Evolutionary conservation across 2,888 invertebrate genomes (phyloP).

Genomic region (Ptilodon capucinus): DNA sequence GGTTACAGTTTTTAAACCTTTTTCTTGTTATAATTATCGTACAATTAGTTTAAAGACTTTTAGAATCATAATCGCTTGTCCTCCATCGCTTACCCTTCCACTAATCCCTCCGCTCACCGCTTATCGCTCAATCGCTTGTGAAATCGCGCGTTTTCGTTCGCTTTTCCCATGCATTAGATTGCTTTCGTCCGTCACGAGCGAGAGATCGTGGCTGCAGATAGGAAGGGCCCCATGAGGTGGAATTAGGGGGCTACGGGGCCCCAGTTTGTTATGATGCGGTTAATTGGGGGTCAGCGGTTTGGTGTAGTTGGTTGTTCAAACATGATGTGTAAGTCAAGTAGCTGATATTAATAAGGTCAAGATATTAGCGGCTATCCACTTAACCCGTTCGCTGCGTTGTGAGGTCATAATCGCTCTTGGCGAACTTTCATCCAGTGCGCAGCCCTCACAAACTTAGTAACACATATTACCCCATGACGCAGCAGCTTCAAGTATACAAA

Average conservation of each 20-base stretch:
- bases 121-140: constrained; percentile 41
- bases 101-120: background rate
- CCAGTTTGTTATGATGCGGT: background rate
- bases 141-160: constrained; percentile 37
- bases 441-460: too few species aligned
- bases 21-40: too few species aligned
- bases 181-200: constrained; percentile 44
- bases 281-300: background rate
- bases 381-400: too few species aligned
- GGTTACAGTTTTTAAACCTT: too few species aligned
- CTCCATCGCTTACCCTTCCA: background rate
- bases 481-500: too few species aligned
- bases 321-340: background rate
- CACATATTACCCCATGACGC: too few species aligned
- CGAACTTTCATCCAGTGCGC: too few species aligned
- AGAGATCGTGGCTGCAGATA: constrained; percentile 36
- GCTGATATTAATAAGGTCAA: background rate
- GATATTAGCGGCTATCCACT: too few species aligned
- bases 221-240: background rate
- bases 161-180: constrained; percentile 48
- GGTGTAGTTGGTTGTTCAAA: background rate
- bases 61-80: too few species aligned
- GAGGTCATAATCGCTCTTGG: too few species aligned
- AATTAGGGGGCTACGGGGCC: background rate
- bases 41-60: too few species aligned